Evolutionary conservation across 2,113 vertebrate species (phyloP).

Genomic region (Scytalopus superciliaris): DNA sequence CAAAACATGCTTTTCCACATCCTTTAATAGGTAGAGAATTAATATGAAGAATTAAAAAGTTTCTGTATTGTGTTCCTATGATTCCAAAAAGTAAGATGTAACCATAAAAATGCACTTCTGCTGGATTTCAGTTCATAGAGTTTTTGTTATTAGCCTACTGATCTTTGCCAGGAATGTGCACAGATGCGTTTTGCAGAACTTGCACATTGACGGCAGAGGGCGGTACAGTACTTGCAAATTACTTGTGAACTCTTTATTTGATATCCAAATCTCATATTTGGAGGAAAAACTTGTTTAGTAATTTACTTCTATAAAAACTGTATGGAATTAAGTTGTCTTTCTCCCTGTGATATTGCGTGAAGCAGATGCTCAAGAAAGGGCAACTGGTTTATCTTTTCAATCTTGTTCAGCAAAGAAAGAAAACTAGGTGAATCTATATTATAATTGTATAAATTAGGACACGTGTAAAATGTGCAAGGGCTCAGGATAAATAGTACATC

Average conservation of each 20-base stretch:
- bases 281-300: not conserved
- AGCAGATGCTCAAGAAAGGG: not conserved
- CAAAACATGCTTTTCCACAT: not conserved
- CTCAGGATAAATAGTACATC: not conserved
- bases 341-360: not conserved
- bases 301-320: not conserved
- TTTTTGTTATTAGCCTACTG: not conserved
- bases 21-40: not conserved
- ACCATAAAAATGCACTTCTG: not conserved
- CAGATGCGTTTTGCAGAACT: not conserved
- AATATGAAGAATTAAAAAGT: not conserved
- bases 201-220: not conserved
- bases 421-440: not conserved
- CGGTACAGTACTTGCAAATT: not conserved
- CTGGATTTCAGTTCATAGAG: not conserved
- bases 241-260: not conserved
- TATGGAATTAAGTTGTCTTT: not conserved
- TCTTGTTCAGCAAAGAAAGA: not conserved
- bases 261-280: not conserved
- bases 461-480: not conserved
- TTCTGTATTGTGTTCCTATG: not conserved
- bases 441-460: not conserved
- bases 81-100: not conserved
- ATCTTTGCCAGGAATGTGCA: not conserved
- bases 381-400: not conserved